A percentile compares a stretch with the other conserved stretches of the same genome.
phyloP scores from a whole-genome alignment of 1,140 invertebrate species.

The Diabrotica virgifera region DNA sequence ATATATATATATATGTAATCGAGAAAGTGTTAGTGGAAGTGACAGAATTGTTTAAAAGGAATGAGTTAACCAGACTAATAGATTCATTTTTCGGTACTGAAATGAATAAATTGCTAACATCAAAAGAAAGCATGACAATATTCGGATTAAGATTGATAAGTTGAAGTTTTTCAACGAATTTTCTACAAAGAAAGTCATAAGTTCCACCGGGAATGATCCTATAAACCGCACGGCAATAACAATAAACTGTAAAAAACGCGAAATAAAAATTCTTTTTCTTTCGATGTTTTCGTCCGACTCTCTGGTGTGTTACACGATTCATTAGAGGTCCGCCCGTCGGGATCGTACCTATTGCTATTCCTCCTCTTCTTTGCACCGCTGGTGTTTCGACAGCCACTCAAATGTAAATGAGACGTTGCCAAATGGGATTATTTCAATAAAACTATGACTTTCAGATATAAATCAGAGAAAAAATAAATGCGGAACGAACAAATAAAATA shows the following conservation, averaged over 20 bases:
- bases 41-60: no score
- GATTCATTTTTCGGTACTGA: no score
- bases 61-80: no score
- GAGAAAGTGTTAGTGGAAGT: no score
- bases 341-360: background rate
- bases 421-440: background rate
- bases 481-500: no score
- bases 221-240: background rate
- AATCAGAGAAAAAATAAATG: no score
- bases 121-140: no score
- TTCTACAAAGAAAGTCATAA: background rate
- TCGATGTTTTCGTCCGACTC: background rate
- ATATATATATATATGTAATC: no score
- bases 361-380: background rate
- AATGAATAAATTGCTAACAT: no score
- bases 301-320: constrained; percentile 1
- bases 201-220: background rate
- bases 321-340: background rate
- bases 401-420: background rate
- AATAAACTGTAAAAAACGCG: constrained; percentile 2
- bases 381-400: background rate
- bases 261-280: background rate
- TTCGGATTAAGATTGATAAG: no score
- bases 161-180: no score
- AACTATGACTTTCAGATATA: no score